Evolutionary conservation across 2,113 vertebrate species (phyloP), one percentile per base, ranked within the genome.

Genomic region (Nesoenas mayeri): DNA sequence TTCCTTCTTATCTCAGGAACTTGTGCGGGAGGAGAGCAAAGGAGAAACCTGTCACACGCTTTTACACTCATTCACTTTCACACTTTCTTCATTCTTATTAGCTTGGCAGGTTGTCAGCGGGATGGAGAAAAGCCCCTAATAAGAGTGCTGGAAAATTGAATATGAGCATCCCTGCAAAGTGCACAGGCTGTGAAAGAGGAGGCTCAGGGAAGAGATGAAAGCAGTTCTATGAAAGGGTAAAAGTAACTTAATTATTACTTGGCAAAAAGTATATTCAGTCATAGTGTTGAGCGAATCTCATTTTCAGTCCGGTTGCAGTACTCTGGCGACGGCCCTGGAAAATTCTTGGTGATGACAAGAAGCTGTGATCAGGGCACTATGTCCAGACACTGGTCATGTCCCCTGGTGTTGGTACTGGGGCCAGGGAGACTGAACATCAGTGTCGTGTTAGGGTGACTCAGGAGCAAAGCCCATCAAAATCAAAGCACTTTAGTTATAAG

Each of bases 81-180:
- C 89, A 65, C 69, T 95, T 93, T 36, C 53, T 84, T 95, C 85
- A 10, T 93, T 91, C 65, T 85, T 90, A 84, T 69, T 90, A 89
- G 62, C 74, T 72, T 91, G 85, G 83, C 94, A 89, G 89, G 61
- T 72, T 88, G 86, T 61, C 81, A 81, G 81, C 1, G 1, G 36
- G 74, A n/a, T 80, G 62, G 61, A 79, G 83, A 81, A 62, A 48
- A 91, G 48, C 25, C 64, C 69, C 40, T 80, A 83, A 77, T 44
- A 87, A 86, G 56, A 58, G 60, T 15, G 28, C 65, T 91, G 65
- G 56, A 62, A 90, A 92, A 65, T 15, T 67, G 26, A 80, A 44
- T 34, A 47, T 47, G 58, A 74, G 58, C 91, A 48, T 62, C 69
- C 32, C 57, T 81, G 71, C 2, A 0, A 80, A 79, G 70, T 24